Base-by-base conservation (phyloP, 2,113 vertebrate species). In the Mesembrinibis cayennensis region DNA sequence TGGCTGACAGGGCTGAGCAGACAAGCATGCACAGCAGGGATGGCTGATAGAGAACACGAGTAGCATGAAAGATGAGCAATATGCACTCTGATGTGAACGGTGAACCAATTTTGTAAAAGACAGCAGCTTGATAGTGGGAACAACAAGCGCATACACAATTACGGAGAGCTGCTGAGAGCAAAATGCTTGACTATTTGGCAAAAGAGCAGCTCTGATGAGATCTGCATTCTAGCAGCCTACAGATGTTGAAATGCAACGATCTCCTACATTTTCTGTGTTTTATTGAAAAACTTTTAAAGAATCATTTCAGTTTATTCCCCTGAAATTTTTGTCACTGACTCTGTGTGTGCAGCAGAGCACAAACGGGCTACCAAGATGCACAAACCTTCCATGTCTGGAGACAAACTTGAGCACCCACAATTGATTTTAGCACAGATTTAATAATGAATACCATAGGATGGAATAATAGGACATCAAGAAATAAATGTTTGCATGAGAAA, bases 21-120 rank as follows among this genome's bases (percentile, higher is more conserved):
- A n/a, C 38, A 16, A 16, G n/a, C 3, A 1, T 1, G 0, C 4
- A 0, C 36, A 53, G 76, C 59, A n/a, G 74, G 34, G 21, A 25
- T 4, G 2, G 62, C 44, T 56, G 32, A 36, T 1, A 45, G 45
- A 47, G 58, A 47, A 4, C 45, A 61, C 0, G 3, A 40, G 16
- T 0, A 23, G 66, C 5, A 25, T 40, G 36, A 19, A 72, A 63
- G 30, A 59, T 13, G 63, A 85, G 32, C 34, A 25, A 53, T 14
- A 16, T 11, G 29, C 42, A 76, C 2, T 0, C 15, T 62, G 42
- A 38, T 36, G 26, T n/a, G 63, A 78, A n/a, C 5, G 6, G 22
- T 14, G 52, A 67, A 59, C 34, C 7, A n/a, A 36, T 72, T 78
- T 40, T 53, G 25, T 52, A 40, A 78, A 52, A 83, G 42, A 30